Conservation (phyloP, 2,888 invertebrate genomes). For the Perithous albicinctus region DNA sequence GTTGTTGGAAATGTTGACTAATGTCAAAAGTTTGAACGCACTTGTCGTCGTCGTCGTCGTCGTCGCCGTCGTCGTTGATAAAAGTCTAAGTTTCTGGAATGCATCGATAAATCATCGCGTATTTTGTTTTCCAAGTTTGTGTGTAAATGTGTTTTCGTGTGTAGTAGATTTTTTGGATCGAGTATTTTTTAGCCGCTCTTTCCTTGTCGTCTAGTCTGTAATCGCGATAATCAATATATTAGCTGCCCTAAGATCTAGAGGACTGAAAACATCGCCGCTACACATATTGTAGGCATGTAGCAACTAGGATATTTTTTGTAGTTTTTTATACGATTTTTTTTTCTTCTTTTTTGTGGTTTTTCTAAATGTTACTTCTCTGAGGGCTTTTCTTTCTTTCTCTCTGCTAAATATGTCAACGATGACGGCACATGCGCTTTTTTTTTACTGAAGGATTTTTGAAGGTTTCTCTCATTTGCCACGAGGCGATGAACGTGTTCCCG, state of each 20-base stretch:
- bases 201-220: constrained; percentile 66
- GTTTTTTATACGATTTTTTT: constrained; percentile 46
- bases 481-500: constrained; percentile 87
- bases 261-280: constrained; percentile 81
- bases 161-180: constrained; percentile 52
- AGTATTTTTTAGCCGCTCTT: constrained; percentile 39
- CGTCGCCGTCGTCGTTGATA: constrained; percentile 33
- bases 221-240: constrained; percentile 75
- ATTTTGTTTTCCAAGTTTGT: background rate
- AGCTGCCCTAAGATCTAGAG: constrained; percentile 79
- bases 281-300: constrained; percentile 82
- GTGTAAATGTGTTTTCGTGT: constrained; percentile 42
- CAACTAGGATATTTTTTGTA: constrained; percentile 80
- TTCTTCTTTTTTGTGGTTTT: background rate
- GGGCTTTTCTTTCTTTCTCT: too few relatives aligned
- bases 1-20: constrained; percentile 9
- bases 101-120: constrained; percentile 55
- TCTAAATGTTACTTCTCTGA: constrained; percentile 14
- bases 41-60: background rate
- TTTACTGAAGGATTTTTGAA: background rate
- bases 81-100: constrained; percentile 63
- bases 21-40: background rate
- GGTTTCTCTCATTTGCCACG: constrained; percentile 84
- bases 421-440: constrained; percentile 49
- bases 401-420: constrained; percentile 23